Evolutionary conservation across 1,140 invertebrate species (phyloP), one percentile per base, ranked within the genome.

Genomic region (Aporrectodea caliginosa): DNA sequence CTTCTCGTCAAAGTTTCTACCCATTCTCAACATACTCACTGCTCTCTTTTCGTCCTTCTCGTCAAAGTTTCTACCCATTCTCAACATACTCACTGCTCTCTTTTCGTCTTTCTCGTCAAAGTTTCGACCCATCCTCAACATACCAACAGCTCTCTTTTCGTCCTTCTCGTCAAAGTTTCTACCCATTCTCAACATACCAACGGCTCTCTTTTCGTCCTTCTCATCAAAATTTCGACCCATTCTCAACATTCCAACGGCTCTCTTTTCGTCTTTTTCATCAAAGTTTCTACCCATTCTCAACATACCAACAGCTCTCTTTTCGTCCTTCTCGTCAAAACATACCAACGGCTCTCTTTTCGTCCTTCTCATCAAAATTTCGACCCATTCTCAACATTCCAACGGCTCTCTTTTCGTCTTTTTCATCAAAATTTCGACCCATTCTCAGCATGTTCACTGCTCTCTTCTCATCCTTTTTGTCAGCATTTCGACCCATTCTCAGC

Each of bases 401-500:
- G 6, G 43, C 6, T 22, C 43, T 58, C 43, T 58, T 58, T 6
- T 58, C 43, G 22, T 58, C 43, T 22, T 22, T 58, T 58, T 58
- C 43, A 12, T 58, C 43, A 58, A 22, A 12, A 12, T 58, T 22
- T 58, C 43, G 6, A 22, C 43, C 43, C 43, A 58, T 58, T 22
- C 43, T 58, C 43, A 58, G 6, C 22, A 6, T 58, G 22, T 22
- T 22, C 43, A 58, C 43, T 58, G 6, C 6, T 58, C 43, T 58
- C 22, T 58, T 58, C 6, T 58, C 43, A 12, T 58, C 43, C n/a
- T n/a, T n/a, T 22, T 58, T 22, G 43, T 22, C 43, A 22, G 43
- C 43, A 58, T 58, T 58, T 58, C 43, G 43, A 58, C 43, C 43
- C 43, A 58, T 58, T 58, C 43, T 58, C 43, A 58, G 43, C 43